A percentile compares a stretch with the other conserved stretches of the same genome.
Evolutionary conservation across 2,113 vertebrate species (phyloP).

Genomic region (Melanerpes aurifrons): DNA sequence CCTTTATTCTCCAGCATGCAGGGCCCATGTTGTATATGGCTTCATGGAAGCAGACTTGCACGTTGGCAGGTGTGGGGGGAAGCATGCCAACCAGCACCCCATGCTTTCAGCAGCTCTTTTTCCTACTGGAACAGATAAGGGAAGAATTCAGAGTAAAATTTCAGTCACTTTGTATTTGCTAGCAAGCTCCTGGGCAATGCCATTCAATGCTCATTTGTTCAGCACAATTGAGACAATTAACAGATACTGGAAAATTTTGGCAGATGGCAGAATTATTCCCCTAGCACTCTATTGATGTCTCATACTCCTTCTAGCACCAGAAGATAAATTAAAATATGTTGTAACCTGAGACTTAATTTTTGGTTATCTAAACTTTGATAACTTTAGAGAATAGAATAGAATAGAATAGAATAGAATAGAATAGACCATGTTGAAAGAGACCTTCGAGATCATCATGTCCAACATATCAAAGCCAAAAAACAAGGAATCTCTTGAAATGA

Average conservation of each 20-base stretch:
- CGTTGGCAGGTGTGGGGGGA: not conserved
- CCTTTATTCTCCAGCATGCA: not conserved
- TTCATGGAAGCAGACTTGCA: not conserved
- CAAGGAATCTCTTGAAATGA: not conserved
- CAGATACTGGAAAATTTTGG: not conserved
- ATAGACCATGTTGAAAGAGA: too few species aligned
- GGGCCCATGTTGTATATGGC: not conserved
- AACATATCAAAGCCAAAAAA: not conserved
- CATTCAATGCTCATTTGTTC: not conserved
- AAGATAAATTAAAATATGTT: not conserved
- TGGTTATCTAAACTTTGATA: not conserved
- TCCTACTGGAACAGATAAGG: not conserved
- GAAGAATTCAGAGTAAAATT: not conserved
- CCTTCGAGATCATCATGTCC: too few species aligned
- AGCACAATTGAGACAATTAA: not conserved
- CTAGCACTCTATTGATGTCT: fast-evolving
- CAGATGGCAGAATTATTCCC: not conserved
- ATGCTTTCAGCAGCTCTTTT: not conserved
- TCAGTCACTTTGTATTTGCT: not conserved
- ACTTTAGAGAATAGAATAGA: not conserved
- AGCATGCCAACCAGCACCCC: not conserved
- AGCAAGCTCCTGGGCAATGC: not conserved
- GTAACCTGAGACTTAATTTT: not conserved
- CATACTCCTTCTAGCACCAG: not conserved
- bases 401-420: too few species aligned